Conservation (phyloP, 2,888 invertebrate species). For the Dendrolimus pini region DNA sequence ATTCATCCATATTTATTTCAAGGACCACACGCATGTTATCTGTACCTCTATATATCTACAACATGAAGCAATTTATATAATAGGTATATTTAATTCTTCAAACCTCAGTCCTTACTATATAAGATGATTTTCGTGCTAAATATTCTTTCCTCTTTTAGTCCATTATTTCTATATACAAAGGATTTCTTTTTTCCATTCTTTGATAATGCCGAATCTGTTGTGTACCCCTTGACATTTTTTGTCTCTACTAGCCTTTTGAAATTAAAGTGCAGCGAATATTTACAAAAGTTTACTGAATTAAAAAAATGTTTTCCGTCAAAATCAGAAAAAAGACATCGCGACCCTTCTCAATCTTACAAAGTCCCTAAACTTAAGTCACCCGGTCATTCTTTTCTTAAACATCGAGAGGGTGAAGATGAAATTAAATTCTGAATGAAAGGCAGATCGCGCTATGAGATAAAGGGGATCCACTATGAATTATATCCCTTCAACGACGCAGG, state of each 20-base stretch:
- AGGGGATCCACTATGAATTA: slow-evolving; percentile 68
- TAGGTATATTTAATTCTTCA: too few species aligned
- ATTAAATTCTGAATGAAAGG: slow-evolving; percentile 74
- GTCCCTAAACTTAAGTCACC: slow-evolving; percentile 49
- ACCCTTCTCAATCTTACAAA: slow-evolving; percentile 46
- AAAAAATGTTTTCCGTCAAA: slow-evolving; percentile 19
- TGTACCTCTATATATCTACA: too few species aligned
- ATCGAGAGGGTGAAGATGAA: slow-evolving; percentile 70
- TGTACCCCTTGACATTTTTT: neutral
- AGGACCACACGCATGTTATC: too few species aligned
- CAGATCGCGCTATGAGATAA: slow-evolving; percentile 57
- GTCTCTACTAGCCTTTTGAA: neutral
- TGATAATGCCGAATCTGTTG: neutral
- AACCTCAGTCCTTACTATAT: too few species aligned
- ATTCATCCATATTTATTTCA: too few species aligned
- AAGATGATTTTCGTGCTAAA: too few species aligned
- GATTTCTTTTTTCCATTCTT: too few species aligned
- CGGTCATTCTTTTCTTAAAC: slow-evolving; percentile 68
- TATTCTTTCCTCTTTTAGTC: too few species aligned
- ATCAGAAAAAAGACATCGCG: slow-evolving; percentile 35
- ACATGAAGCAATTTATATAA: too few species aligned
- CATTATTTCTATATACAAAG: too few species aligned
- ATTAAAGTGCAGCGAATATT: neutral
- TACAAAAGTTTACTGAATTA: neutral
- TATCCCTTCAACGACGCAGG: slow-evolving; percentile 50